Evolutionary conservation across 1,140 invertebrate species (phyloP).

Genomic region (Nymphalis io): DNA sequence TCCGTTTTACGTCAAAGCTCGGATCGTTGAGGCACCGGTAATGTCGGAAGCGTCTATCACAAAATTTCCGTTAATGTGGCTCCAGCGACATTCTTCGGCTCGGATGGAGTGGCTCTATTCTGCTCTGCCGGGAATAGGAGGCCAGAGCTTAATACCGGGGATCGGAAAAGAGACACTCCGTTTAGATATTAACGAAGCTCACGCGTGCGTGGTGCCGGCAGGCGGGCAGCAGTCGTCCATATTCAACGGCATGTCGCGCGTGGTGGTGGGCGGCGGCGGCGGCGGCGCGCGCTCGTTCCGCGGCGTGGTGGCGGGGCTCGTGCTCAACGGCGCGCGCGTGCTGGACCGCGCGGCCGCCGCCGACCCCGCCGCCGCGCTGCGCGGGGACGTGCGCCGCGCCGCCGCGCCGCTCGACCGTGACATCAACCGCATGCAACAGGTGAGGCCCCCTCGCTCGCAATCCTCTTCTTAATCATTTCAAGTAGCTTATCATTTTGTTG

Average conservation of each 20-base stretch:
- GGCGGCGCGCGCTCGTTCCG: constrained; percentile 89
- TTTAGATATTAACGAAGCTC: too few relatives aligned
- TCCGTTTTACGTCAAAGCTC: too few relatives aligned
- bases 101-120: too few relatives aligned
- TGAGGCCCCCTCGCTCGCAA: constrained; percentile 45
- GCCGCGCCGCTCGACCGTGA: constrained; percentile 87
- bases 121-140: too few relatives aligned
- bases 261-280: constrained; percentile 93
- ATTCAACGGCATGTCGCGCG: constrained; percentile 95
- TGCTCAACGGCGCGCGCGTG: constrained; percentile 91
- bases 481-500: too few relatives aligned
- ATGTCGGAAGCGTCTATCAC: too few relatives aligned
- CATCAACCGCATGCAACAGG: constrained; percentile 91
- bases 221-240: constrained; percentile 93
- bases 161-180: too few relatives aligned
- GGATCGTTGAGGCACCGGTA: too few relatives aligned
- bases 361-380: constrained; percentile 86
- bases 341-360: constrained; percentile 92
- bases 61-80: too few relatives aligned
- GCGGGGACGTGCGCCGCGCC: constrained; percentile 88
- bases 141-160: too few relatives aligned
- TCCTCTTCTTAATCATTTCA: neutral
- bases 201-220: constrained; percentile 60
- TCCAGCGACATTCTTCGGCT: too few relatives aligned
- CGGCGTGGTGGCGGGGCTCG: constrained; percentile 93